Base-by-base conservation (phyloP, 2,797 vertebrate species). In the Danio albolineatus region DNA sequence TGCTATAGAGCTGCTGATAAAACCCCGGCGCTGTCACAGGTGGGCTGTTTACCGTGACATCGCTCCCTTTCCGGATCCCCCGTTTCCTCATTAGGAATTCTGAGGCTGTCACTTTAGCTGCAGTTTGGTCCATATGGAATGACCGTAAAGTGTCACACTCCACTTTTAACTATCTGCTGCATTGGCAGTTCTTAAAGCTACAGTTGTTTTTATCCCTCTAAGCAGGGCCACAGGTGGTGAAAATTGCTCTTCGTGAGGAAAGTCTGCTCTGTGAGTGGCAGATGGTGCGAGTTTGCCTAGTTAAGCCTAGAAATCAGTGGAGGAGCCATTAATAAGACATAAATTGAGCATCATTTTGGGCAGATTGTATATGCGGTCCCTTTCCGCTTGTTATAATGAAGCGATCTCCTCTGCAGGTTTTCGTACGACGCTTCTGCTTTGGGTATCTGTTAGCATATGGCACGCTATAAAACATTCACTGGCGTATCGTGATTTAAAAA, bases 241-340 rank as follows among this genome's bases (percentile, higher is more conserved):
- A 53, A 57, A 77, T 21, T 14, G 13, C 17, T 48, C 53, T 14
- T 72, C 6, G 2, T 43, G 28, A 64, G 49, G 49, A 61, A 65
- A 62, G 60, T 41, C 16, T 60, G 64, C 67, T 80, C 48, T 14
- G 7, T 74, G 65, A 72, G 75, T 78, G 75, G 76, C 87, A 86
- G 87, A 86, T 86, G 82, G 85, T 60, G 56, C 16, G 14, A 71
- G 44, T 85, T 81, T 81, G 79, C 82, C 71, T 78, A 75, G 83
- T 83, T 87, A 82, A 80, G 61, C 61, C 73, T 85, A 61, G 70
- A 85, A 76, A 87, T 84, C 80, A 74, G 71, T 80, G 66, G 72
- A 83, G 76, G 67, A 51, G 39, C 9, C 17, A 38, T 72, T 79
- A 87, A 84, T 85, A 76, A 80, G 66, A 67, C 76, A 82, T 53